Base-by-base conservation (phyloP, 2,113 vertebrate species). In the Siniperca knerii region DNA sequence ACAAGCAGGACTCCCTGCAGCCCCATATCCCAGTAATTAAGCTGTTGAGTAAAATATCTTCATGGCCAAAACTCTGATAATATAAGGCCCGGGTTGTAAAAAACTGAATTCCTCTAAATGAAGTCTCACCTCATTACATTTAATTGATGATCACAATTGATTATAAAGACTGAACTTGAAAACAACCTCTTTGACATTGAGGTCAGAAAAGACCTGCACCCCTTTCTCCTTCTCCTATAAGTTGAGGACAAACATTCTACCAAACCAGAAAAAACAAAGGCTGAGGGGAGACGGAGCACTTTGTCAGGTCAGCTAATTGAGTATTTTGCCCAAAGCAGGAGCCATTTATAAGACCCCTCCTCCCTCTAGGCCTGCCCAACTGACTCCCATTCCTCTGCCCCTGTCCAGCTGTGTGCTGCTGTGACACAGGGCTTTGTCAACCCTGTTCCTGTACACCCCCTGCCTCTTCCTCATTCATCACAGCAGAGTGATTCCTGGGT, bases 231-330 rank as follows among this genome's bases (percentile, higher is more conserved):
- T 67, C 69, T 79, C 66, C 69, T 87, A 40, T 61, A 84, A 44
- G 80, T 20, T 71, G 66, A 85, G 83, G 72, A 89, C 83, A 92
- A 92, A 92, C 89, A 92, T 83, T 88, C 75, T n/a, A 64, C 52
- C 72, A 23, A 65, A 81, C 78, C 70, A 71, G 57, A 55, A 79
- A 89, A 85, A 88, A 91, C 86, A 82, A 89, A 85, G 80, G 81
- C 82, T 54, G 68, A 61, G 37, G n/a, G 48, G 84, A 93, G 89
- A 92, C 87, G 46, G 87, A 91, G 84, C 88, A 84, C 92, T 95
- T 94, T 95, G 94, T 95, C 94, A 92, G 89, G 87, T 90, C 80
- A 81, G 81, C 89, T 95, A 95, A 95, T 93, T 95, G 94, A 95
- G 92, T 94, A 93, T 95, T 95, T 95, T 93, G 91, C 89, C 90